Evolutionary conservation across 2,113 vertebrate species (phyloP), one percentile per base, ranked within the genome.

Genomic region (Lathamus discolor): DNA sequence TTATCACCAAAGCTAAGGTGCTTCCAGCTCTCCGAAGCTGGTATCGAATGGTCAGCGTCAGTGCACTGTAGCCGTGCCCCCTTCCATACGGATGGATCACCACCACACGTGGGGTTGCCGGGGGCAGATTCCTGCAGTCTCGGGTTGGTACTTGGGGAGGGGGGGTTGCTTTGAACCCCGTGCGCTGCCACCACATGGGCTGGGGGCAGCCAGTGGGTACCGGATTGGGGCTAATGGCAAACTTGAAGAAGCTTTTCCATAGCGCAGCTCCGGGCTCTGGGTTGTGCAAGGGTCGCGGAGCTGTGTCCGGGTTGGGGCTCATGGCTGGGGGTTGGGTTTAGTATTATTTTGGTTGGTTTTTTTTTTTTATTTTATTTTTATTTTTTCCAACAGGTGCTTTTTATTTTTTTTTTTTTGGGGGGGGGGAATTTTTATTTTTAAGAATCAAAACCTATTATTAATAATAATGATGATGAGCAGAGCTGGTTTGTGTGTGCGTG

Each of bases 171-270:
- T 97, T 83, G 92, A 94, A 92, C 55, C 87, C 44, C 83, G 81
- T 44, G 78, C 74, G 92, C 98, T 98, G 97, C 97, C 97, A 90
- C 96, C 97, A 92, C 97, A 74, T 96, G 82, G 78, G 97, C 89
- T 95, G 96, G 93, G 95, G 96, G 96, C 82, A 94, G 96, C 97
- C 97, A 97, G 92, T 94, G 96, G 97, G 97, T 98, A 97, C 98
- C 98, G 98, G 98, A 97, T 95, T 96, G 97, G 97, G 96, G 97
- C 97, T 97, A 94, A 85, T 76, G 95, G 97, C 97, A 98, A 97
- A 98, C 98, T 98, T 98, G 98, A 99, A 98, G 96, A 93, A 87
- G 83, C 96, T 97, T 92, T 88, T 72, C 41, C 82, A 62, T 70
- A 77, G n/a, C 29, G 41, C 94, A 90, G 92, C 96, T 94, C 90